A percentile compares a stretch with the other conserved stretches of the same genome.
These are phyloP conservation scores for Apamea epomidion DNA, from an alignment of 2,888 invertebrate species.

Conservation along the genomic window DNA sequence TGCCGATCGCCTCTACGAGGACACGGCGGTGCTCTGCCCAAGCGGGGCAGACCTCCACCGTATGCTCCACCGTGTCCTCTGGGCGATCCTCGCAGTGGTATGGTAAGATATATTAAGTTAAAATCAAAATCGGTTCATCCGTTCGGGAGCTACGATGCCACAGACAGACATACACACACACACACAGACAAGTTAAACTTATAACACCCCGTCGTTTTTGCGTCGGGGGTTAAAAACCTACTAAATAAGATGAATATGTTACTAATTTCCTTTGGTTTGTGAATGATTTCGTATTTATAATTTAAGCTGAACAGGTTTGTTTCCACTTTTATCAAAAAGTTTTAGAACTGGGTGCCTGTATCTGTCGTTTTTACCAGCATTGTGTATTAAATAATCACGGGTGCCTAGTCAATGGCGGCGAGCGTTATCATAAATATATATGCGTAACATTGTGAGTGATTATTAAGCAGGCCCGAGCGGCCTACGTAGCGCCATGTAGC, in stretches of 20 bases:
- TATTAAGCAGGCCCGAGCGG: not conserved
- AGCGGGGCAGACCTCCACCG: too few relatives aligned
- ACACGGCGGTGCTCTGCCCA: too few relatives aligned
- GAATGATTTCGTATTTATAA: not conserved
- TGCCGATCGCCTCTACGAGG: too few relatives aligned
- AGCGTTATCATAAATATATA: not conserved
- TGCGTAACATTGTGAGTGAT: not conserved
- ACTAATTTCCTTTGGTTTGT: not conserved
- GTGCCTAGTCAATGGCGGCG: not conserved
- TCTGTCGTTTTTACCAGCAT: not conserved
- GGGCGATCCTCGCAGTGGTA: too few relatives aligned
- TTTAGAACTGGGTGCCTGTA: not conserved
- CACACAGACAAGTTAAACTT: too few relatives aligned
- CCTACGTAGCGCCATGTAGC: not conserved
- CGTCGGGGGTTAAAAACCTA: too few relatives aligned
- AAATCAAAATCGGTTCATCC: too few relatives aligned
- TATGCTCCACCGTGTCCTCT: too few relatives aligned
- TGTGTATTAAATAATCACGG: not conserved
- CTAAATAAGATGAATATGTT: not conserved
- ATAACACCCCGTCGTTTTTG: too few relatives aligned
- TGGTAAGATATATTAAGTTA: too few relatives aligned
- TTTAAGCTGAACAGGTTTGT: not conserved
- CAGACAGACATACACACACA: too few relatives aligned
- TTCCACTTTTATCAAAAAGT: not conserved
- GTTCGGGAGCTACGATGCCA: too few relatives aligned